Conservation (phyloP, 2,797 vertebrate genomes). For the Tapirus indicus region DNA sequence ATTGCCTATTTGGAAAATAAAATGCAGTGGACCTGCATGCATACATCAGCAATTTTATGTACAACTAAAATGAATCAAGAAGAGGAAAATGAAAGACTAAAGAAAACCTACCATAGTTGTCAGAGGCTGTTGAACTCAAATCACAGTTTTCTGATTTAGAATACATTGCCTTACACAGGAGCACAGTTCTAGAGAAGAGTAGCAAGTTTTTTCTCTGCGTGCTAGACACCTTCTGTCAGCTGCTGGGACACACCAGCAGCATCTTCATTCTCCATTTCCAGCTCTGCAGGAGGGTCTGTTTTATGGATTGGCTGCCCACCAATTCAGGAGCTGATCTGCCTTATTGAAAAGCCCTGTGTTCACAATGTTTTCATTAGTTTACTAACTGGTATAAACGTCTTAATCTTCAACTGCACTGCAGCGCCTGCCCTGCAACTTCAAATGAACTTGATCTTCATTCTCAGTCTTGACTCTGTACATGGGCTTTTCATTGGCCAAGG, state of each 20-base stretch:
- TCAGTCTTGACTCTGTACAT: background rate
- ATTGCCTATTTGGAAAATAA: constrained; percentile 30
- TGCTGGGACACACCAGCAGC: background rate
- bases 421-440: background rate
- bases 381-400: constrained; percentile 4
- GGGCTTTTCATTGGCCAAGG: background rate
- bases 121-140: background rate
- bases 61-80: background rate
- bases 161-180: background rate
- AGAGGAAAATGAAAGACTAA: background rate
- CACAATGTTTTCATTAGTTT: background rate
- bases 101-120: background rate
- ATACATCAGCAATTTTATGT: background rate
- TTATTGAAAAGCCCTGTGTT: background rate
- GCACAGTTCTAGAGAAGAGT: background rate
- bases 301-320: background rate
- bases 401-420: background rate
- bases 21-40: background rate
- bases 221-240: background rate
- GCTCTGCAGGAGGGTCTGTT: background rate
- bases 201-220: background rate
- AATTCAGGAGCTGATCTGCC: background rate
- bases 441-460: background rate
- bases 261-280: background rate
- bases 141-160: background rate